Evolutionary conservation across 2,797 vertebrate genomes (phyloP).

Genomic region (Rallus crepitans): DNA sequence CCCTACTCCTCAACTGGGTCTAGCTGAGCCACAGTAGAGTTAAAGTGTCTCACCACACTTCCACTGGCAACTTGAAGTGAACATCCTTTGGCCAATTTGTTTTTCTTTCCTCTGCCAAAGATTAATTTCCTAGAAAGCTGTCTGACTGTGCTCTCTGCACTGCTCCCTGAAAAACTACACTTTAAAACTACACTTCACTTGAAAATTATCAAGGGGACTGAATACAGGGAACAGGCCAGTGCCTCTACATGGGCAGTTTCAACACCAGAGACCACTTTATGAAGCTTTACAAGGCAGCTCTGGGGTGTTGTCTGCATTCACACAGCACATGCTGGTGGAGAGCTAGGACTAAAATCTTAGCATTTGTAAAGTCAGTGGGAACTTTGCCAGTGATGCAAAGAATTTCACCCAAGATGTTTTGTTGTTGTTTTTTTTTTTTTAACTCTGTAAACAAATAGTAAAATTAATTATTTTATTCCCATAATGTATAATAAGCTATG

Average conservation of each 20-base stretch:
- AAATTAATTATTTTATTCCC: background rate
- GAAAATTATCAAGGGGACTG: background rate
- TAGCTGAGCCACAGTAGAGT: background rate
- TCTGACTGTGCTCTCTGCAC: background rate
- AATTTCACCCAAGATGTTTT: background rate
- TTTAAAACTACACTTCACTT: background rate
- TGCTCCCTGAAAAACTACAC: background rate
- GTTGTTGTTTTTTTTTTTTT: background rate
- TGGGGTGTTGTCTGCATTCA: background rate
- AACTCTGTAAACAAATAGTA: background rate
- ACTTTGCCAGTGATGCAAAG: background rate
- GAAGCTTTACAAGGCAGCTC: background rate
- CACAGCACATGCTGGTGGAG: background rate
- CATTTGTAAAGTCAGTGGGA: background rate
- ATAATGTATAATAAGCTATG: background rate
- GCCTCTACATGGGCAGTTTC: background rate
- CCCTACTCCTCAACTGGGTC: background rate
- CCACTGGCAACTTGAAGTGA: background rate
- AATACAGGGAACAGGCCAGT: background rate
- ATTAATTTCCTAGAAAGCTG: conserved; percentile 59
- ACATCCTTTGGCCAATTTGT: conserved; percentile 28
- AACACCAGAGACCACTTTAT: background rate
- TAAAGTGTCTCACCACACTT: background rate
- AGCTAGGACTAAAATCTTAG: background rate
- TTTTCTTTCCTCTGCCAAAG: conserved; percentile 34